Conservation (phyloP, 1,140 invertebrate genomes). For the Condylostylus longicornis region DNA sequence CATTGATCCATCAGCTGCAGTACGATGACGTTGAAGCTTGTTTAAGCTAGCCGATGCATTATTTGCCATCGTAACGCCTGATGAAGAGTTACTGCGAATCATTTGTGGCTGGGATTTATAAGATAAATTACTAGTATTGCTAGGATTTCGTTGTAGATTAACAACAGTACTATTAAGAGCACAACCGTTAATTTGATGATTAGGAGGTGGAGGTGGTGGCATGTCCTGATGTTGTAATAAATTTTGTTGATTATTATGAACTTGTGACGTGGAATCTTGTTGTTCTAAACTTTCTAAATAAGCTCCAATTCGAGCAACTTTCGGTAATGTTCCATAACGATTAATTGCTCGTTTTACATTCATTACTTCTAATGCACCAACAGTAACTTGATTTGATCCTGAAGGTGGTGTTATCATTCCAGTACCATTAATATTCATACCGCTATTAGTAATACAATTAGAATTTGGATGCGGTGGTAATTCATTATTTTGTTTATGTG, state of each 20-base stretch:
- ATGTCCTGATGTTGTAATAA: conserved; percentile 1
- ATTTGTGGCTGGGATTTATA: conserved; percentile 48
- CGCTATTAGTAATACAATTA: conserved; percentile 4
- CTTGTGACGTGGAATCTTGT: conserved; percentile 14
- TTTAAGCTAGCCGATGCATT: conserved; percentile 36
- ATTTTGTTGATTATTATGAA: conserved; percentile 8
- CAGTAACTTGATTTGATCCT: conserved; percentile 32
- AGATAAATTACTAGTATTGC: conserved; percentile 41
- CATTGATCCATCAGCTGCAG: conserved; percentile 31
- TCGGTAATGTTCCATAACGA: conserved; percentile 91
- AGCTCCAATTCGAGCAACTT: conserved; percentile 86
- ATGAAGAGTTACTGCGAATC: conserved; percentile 70
- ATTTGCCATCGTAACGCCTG: conserved; percentile 49
- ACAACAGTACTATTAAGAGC: background rate
- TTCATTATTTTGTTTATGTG: conserved; percentile 20
- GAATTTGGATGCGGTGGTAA: background rate
- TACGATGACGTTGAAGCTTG: conserved; percentile 35
- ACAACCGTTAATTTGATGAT: conserved; percentile 12
- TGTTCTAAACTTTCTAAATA: conserved; percentile 84
- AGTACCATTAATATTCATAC: conserved; percentile 9
- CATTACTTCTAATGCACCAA: conserved; percentile 86
- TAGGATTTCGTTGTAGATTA: conserved; percentile 14
- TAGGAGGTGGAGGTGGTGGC: conserved; percentile 1
- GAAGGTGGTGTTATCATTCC: conserved; percentile 8
- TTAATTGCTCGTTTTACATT: conserved; percentile 93